Conservation (phyloP, 2,888 invertebrate genomes). For the Nemoura dubitans region DNA sequence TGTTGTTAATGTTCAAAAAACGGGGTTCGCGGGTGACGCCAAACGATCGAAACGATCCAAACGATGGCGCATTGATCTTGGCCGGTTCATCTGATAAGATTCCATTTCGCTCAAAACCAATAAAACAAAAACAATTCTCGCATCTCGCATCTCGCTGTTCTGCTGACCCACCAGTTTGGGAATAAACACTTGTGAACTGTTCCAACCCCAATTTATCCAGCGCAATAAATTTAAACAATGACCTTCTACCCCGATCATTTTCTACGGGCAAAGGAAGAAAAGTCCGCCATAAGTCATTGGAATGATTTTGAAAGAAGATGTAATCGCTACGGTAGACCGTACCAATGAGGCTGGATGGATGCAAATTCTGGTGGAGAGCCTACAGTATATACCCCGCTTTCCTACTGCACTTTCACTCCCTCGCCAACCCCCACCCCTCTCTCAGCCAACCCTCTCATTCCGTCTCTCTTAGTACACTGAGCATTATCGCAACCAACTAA, state of each 20-base stretch:
- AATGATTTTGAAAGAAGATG: conserved; percentile 22
- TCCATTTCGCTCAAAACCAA: conserved; percentile 14
- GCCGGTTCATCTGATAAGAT: not conserved
- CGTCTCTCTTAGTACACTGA: not conserved
- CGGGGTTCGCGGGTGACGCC: not conserved
- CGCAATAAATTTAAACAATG: conserved; percentile 46
- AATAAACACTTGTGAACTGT: conserved; percentile 48
- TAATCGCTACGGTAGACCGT: not conserved
- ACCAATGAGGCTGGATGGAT: not conserved
- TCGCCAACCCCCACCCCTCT: not conserved
- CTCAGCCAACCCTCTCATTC: too few relatives aligned
- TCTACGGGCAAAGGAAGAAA: conserved; percentile 45
- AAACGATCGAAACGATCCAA: too few relatives aligned
- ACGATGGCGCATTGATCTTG: not conserved
- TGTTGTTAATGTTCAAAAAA: not conserved
- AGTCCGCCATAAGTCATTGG: conserved; percentile 44
- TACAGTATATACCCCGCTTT: not conserved
- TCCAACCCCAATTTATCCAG: conserved; percentile 45
- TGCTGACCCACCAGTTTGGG: conserved; percentile 45
- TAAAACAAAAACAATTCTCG: conserved; percentile 37
- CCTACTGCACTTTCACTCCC: not conserved
- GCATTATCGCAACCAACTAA: not conserved
- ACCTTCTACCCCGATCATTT: conserved; percentile 43
- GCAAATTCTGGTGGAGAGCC: not conserved
- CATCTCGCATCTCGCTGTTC: not conserved